Evolutionary conservation across 2,888 invertebrate genomes (phyloP), one percentile per base, ranked within the genome.

Genomic region (Conops quadrifasciatus): DNA sequence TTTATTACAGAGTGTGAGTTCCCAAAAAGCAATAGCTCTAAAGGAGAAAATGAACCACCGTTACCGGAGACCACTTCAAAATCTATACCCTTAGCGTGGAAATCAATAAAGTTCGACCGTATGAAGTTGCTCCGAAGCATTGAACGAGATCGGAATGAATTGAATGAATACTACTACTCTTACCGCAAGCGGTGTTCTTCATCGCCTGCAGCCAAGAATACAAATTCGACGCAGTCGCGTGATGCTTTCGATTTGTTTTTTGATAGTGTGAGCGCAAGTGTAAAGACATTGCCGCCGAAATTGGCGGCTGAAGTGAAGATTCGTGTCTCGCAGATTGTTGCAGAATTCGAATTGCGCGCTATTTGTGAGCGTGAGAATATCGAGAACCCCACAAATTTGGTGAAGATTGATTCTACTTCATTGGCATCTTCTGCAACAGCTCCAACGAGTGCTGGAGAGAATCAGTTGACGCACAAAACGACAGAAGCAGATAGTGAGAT

Each of bases 301-400:
- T 51, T 82, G 63, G 83, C 82, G 0, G 79, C 82, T 0, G 83
- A 83, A 68, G 80, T 80, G 2, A 82, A 82, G 66, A 81, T 78
- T 67, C 78, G 80, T 26, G 78, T 82, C 19, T 82, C 82, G 0
- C 83, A 82, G 59, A 77, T 82, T 21, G 77, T 82, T 45, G 79
- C 79, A 0, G 83, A 82, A 64, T 82, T 80, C n/a, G 82, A 82
- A 71, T 71, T 82, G 24, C 79, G 83, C 7, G 82, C 83, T 2
- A 81, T 83, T 71, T 78, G 81, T 3, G 80, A 81, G 26, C 73
- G 78, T 30, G 83, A 83, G 43, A 79, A 70, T 45, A n/a, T 24
- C 24, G 43, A 47, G 11, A 62, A 49, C n/a, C 36, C 53, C 26
- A 15, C 64, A n/a, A 36, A n/a, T 30, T 21, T 60, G 59, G 13